Percentiles rank a stretch among this genome's conserved stretches.
These are phyloP conservation scores for Pseudococcus longispinus DNA, from an alignment of 2,888 invertebrate genomes.

Conservation along the genomic window DNA sequence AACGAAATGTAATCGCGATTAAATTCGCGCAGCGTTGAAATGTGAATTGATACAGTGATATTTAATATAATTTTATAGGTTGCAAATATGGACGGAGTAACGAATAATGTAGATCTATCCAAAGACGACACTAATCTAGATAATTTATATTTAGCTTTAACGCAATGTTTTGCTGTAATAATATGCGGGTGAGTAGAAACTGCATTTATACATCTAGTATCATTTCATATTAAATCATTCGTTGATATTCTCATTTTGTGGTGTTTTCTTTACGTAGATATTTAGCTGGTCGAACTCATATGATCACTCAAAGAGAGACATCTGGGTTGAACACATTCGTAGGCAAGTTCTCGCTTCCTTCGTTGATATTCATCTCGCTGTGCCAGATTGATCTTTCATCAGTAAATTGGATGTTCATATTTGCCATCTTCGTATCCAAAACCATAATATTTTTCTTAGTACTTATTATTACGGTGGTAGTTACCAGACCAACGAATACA, in stretches of 20 bases:
- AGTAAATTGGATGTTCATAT: slow-evolving; percentile 91
- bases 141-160: slow-evolving; percentile 87
- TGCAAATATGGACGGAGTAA: not conserved
- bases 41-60: not conserved
- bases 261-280: slow-evolving; percentile 68
- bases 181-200: slow-evolving; percentile 78
- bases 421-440: slow-evolving; percentile 85
- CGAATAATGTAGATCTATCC: not conserved
- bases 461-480: slow-evolving; percentile 75
- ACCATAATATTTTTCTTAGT: slow-evolving; percentile 83
- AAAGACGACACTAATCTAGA: slow-evolving; percentile 65
- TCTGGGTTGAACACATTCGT: slow-evolving; percentile 92
- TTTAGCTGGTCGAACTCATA: slow-evolving; percentile 81
- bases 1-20: not conserved
- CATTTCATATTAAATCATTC: not conserved
- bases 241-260: not conserved
- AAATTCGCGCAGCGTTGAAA: not conserved
- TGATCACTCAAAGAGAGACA: slow-evolving; percentile 82
- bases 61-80: not conserved
- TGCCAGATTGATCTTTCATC: slow-evolving; percentile 81
- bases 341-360: slow-evolving; percentile 90
- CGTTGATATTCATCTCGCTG: slow-evolving; percentile 87
- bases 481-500: slow-evolving; percentile 74
- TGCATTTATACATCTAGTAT: slow-evolving; percentile 58
- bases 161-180: slow-evolving; percentile 91